phyloP scores from a whole-genome alignment of 2,113 vertebrate genomes.

The Stegastes partitus region DNA sequence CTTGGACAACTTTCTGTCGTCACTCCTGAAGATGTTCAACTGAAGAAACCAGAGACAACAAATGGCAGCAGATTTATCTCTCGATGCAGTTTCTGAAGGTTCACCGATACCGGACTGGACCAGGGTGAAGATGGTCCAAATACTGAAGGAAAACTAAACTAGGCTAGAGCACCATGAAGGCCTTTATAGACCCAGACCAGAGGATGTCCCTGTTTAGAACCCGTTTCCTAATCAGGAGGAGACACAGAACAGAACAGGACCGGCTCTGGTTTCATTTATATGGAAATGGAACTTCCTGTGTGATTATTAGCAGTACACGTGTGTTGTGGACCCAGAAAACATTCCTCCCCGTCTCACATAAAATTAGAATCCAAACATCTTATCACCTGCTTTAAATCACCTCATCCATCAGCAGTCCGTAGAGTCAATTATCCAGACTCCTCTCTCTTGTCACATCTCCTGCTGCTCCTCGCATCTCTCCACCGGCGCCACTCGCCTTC shows the following conservation, averaged over 20 bases:
- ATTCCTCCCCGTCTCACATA: slow-evolving; percentile 35
- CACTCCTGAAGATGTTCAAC: too few relatives aligned
- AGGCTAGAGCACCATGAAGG: too few relatives aligned
- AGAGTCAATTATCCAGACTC: slow-evolving; percentile 57
- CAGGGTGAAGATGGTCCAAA: too few relatives aligned
- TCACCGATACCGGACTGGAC: too few relatives aligned
- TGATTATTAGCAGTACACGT: not conserved
- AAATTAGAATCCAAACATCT: slow-evolving; percentile 57
- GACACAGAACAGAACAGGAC: not conserved
- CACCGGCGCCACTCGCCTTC: slow-evolving; percentile 34
- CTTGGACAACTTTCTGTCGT: too few relatives aligned
- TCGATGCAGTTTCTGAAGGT: too few relatives aligned
- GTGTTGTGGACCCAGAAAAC: slow-evolving; percentile 2
- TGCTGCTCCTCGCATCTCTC: slow-evolving; percentile 46
- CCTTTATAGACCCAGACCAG: too few relatives aligned
- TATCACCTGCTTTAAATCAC: slow-evolving; percentile 60
- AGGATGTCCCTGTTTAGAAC: too few relatives aligned
- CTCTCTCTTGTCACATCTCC: slow-evolving; percentile 42
- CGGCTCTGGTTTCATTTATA: not conserved
- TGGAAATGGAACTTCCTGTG: not conserved
- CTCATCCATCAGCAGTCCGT: slow-evolving; percentile 67
- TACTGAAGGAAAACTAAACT: too few relatives aligned
- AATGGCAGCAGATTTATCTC: too few relatives aligned
- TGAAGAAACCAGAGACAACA: too few relatives aligned
- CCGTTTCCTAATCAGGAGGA: too few relatives aligned